Evolutionary conservation across 92 coral and sea anemone genomes (phyloP), one percentile per base, ranked within the genome.

Genomic region (Porites divaricata): DNA sequence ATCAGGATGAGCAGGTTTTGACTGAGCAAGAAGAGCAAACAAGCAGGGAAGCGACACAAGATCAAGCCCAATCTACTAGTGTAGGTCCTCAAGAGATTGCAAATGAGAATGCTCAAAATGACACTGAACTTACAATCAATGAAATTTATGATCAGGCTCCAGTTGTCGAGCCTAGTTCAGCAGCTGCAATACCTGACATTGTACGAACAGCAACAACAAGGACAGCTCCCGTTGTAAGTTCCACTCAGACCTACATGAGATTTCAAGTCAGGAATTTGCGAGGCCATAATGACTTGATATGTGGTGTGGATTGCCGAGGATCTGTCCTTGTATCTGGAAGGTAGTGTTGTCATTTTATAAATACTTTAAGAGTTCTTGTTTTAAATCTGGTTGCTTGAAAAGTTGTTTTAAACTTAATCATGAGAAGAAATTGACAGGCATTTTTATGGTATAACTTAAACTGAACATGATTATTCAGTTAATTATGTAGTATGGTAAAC

Each of bases 241-340:
- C 76, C 21, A 22, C 54, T n/a, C 56, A 35, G 62, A 82, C 61
- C 11, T 13, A 19, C 26, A 82, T 72, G 78, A 82, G 66, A 83
- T 97, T 95, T 78, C 82, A 75, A 78, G 95, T 95, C 51, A 87
- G 87, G 74, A 76, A 63, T 17, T 87, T 97, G 8, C 91, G 95
- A 53, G 99, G 99, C 1, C 99, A 97, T 78, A 97, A 97, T 75
- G 99, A 96, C 77, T 16, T 84, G 25, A 85, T 96, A 19, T 91
- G 88, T 13, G 91, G 93, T 21, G 90, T 94, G 9, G 97, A 89
- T 63, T 92, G 98, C 77, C 79, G 66, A 52, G 94, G 82, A 13
- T 87, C 98, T 3, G 84, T 91, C 1, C 87, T 94, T 16, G 88
- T 94, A 59, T 94, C 99, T 67, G 99, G 99, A 74, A 91, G 99